Percentiles rank a stretch among this genome's conserved stretches.
phyloP scores from a whole-genome alignment of 2,888 invertebrate species.

The Ophion obscuratus region DNA sequence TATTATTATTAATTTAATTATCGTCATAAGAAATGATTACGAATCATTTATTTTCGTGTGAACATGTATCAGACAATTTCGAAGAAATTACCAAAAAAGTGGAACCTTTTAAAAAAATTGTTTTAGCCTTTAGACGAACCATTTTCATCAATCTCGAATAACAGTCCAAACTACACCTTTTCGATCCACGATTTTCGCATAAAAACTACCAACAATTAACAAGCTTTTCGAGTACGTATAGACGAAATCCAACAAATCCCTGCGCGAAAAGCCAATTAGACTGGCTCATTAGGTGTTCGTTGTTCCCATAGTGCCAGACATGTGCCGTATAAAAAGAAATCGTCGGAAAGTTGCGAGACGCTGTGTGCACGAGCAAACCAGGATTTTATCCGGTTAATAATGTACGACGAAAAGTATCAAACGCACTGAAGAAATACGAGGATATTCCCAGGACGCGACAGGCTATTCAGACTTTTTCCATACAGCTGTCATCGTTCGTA shows the following conservation, averaged over 20 bases:
- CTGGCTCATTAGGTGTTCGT: neutral
- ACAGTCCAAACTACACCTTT: too few species aligned
- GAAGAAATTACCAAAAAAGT: too few species aligned
- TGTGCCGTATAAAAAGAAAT: conserved; percentile 31
- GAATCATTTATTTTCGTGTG: too few species aligned
- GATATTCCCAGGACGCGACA: neutral
- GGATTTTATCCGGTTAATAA: conserved; percentile 25
- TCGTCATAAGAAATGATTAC: too few species aligned
- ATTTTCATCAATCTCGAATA: too few species aligned
- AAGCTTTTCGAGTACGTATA: conserved; percentile 34
- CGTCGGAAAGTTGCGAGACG: conserved; percentile 2
- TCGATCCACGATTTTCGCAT: neutral
- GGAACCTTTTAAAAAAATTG: too few species aligned
- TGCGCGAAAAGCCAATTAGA: conserved; percentile 5
- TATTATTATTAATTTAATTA: too few species aligned
- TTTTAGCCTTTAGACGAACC: too few species aligned
- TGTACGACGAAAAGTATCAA: neutral
- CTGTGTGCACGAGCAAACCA: conserved; percentile 1
- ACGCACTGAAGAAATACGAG: neutral
- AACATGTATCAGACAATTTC: too few species aligned
- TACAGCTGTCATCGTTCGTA: neutral
- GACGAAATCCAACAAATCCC: conserved; percentile 27
- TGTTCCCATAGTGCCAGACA: neutral
- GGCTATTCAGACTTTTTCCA: neutral
- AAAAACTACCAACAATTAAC: neutral